Evolutionary conservation across 2,888 invertebrate species (phyloP).

Genomic region (Rhyacophila evoluta): DNA sequence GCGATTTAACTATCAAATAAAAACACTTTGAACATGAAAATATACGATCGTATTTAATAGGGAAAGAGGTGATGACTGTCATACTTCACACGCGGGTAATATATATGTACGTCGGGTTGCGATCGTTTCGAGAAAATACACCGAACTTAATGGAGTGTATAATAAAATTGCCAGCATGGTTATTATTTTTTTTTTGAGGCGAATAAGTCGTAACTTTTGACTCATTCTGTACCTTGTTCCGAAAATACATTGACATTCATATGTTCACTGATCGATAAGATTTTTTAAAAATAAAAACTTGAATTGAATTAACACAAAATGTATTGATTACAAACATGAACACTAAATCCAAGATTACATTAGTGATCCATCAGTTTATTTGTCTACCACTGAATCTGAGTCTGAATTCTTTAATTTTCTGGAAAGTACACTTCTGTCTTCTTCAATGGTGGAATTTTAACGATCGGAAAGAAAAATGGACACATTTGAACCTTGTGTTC

Average conservation of each 20-base stretch:
- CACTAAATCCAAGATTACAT: no score
- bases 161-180: neutral
- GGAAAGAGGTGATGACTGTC: constrained; percentile 15
- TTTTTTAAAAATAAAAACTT: no score
- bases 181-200: neutral
- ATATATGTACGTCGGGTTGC: neutral
- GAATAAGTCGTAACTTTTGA: neutral
- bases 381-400: no score
- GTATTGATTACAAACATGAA: no score
- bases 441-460: no score
- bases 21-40: neutral
- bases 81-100: neutral
- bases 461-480: no score
- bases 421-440: no score
- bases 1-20: neutral
- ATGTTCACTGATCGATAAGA: no score
- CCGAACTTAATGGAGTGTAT: neutral
- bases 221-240: neutral
- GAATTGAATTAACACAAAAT: no score
- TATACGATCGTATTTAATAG: constrained; percentile 1
- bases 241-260: neutral
- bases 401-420: no score
- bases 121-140: neutral
- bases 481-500: no score
- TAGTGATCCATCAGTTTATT: no score